Conservation (phyloP, 1,140 invertebrate species). For the Ceratosolen fusciceps region DNA sequence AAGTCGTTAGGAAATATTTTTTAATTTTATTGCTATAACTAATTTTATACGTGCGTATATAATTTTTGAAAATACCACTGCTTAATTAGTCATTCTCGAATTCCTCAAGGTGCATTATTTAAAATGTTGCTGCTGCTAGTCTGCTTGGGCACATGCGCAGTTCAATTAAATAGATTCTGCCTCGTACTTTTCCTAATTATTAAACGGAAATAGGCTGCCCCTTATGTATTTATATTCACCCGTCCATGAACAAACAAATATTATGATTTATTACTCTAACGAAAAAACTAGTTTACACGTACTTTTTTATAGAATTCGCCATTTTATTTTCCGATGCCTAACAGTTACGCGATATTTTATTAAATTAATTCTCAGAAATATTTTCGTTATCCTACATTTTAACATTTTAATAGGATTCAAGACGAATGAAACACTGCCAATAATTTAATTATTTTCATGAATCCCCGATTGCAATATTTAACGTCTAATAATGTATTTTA, state of each 20-base stretch:
- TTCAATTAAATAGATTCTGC: neutral
- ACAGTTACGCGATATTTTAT: neutral
- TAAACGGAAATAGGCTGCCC: neutral
- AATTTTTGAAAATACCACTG: too few species aligned
- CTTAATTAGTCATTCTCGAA: too few species aligned
- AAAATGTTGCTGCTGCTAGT: neutral
- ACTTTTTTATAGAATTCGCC: neutral
- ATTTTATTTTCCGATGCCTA: neutral
- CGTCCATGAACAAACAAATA: neutral
- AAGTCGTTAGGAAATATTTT: too few species aligned
- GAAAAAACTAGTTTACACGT: neutral
- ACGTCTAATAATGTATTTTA: neutral
- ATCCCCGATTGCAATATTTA: too few species aligned
- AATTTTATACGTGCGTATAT: too few species aligned
- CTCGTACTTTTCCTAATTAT: too few species aligned
- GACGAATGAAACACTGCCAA: too few species aligned
- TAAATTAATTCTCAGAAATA: neutral
- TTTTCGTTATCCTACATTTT: neutral
- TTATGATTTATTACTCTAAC: neutral
- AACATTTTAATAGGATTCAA: too few species aligned
- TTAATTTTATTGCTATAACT: too few species aligned
- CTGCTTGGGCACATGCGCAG: neutral
- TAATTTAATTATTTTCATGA: too few species aligned
- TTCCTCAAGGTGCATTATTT: neutral
- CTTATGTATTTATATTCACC: neutral